phyloP scores from a whole-genome alignment of 2,888 invertebrate species.

The Leucozona laternaria region DNA sequence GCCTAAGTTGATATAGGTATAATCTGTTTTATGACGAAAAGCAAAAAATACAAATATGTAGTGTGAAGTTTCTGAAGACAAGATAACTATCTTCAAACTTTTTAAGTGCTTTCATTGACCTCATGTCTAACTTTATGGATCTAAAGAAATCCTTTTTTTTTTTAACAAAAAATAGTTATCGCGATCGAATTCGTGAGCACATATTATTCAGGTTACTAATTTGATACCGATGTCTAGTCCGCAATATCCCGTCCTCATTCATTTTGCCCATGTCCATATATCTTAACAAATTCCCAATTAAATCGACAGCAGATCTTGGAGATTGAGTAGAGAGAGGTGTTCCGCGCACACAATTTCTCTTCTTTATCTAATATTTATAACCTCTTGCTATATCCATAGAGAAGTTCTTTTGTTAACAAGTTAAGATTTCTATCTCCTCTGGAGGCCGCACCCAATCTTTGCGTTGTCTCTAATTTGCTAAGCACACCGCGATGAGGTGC shows the following conservation, averaged over 20 bases:
- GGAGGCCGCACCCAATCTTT: conserved; percentile 61
- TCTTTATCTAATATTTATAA: conserved; percentile 57
- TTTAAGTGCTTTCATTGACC: conserved; percentile 16
- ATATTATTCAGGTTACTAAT: conserved; percentile 13
- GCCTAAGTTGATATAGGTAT: too few relatives aligned
- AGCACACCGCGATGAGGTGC: conserved; percentile 61
- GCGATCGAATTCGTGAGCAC: conserved; percentile 14
- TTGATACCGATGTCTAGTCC: neutral
- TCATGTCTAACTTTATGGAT: neutral
- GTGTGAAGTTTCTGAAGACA: too few relatives aligned
- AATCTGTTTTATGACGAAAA: too few relatives aligned
- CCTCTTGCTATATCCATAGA: conserved; percentile 37
- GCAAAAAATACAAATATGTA: too few relatives aligned
- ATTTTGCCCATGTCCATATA: conserved; percentile 40
- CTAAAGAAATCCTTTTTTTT: conserved; percentile 7
- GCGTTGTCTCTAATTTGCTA: conserved; percentile 61
- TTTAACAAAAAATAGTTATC: neutral
- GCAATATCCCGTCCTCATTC: conserved; percentile 1
- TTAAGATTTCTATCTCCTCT: conserved; percentile 61
- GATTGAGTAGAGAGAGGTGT: conserved; percentile 30
- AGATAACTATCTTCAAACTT: too few relatives aligned
- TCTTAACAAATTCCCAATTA: conserved; percentile 65
- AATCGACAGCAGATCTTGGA: conserved; percentile 37
- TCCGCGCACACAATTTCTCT: conserved; percentile 47
- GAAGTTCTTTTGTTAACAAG: conserved; percentile 65